Evolutionary conservation across 2,113 vertebrate genomes (phyloP).

Genomic region (Xiphophorus hellerii): DNA sequence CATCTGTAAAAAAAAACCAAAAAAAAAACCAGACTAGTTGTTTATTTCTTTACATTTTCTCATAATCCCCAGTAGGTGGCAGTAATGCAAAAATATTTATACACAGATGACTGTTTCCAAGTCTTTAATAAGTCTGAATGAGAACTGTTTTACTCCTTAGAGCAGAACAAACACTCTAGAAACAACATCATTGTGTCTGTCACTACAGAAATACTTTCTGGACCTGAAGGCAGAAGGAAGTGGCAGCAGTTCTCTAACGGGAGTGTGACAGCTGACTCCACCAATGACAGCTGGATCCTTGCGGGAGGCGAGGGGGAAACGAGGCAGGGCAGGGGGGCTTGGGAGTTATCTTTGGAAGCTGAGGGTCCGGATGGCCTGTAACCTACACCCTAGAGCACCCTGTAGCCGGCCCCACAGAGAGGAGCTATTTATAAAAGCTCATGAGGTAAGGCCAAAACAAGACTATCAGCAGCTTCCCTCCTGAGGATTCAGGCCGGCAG

Average conservation of each 20-base stretch:
- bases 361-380: constrained; percentile 74
- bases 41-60: too few species aligned
- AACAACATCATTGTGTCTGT: too few species aligned
- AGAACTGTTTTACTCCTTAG: background rate
- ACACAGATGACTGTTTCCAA: background rate
- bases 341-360: constrained; percentile 73
- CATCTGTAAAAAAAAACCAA: background rate
- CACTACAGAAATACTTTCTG: background rate
- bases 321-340: constrained; percentile 22
- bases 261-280: constrained; percentile 75
- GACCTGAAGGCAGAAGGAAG: background rate
- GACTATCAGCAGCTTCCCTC: constrained; percentile 74
- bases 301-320: constrained; percentile 44
- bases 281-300: constrained; percentile 76
- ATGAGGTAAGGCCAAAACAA: constrained; percentile 76
- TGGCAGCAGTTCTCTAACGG: background rate
- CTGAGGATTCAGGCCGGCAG: constrained; percentile 20
- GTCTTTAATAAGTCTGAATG: background rate
- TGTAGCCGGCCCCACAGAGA: constrained; percentile 52
- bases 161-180: too few species aligned
- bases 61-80: constrained; percentile 37
- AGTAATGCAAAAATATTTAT: background rate
- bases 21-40: too few species aligned
- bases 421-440: constrained; percentile 77
- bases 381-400: constrained; percentile 72